Evolutionary conservation across 2,888 invertebrate species (phyloP).

Genomic region (Sinodicranocentrus sp.): DNA sequence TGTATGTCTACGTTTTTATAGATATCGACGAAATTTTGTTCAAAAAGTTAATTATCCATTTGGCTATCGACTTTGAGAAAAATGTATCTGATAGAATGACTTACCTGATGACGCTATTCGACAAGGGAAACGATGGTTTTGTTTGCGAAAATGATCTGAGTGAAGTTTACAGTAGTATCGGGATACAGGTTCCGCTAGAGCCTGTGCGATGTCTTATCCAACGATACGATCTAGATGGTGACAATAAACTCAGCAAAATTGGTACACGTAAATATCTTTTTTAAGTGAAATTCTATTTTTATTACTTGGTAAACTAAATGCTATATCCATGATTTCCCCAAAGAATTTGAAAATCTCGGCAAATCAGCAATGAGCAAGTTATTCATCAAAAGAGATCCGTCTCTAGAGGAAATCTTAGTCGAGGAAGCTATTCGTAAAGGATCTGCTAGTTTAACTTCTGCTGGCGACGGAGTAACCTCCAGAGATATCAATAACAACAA

Average conservation of each 20-base stretch:
- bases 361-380: slow-evolving; percentile 50
- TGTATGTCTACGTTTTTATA: not conserved
- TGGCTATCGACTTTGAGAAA: slow-evolving; percentile 49
- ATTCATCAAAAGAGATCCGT: not conserved
- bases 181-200: slow-evolving; percentile 52
- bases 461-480: not conserved
- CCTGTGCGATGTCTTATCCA: slow-evolving; percentile 26
- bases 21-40: slow-evolving; percentile 42
- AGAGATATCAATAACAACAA: not conserved
- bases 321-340: no score
- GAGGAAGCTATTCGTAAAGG: slow-evolving; percentile 39
- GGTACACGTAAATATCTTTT: not conserved
- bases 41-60: slow-evolving; percentile 39
- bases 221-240: slow-evolving; percentile 34
- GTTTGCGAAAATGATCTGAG: slow-evolving; percentile 35
- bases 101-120: slow-evolving; percentile 49
- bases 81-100: slow-evolving; percentile 43
- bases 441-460: slow-evolving; percentile 1
- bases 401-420: slow-evolving; percentile 35
- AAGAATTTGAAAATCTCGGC: slow-evolving; percentile 53
- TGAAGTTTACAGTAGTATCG: slow-evolving; percentile 47
- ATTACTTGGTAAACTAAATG: no score
- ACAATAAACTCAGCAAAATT: slow-evolving; percentile 30
- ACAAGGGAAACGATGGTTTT: slow-evolving; percentile 51
- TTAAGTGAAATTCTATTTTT: no score